A percentile compares a stretch with the other conserved stretches of the same genome.
phyloP scores from a whole-genome alignment of 2,113 vertebrate genomes.

The Trogon melanurus region DNA sequence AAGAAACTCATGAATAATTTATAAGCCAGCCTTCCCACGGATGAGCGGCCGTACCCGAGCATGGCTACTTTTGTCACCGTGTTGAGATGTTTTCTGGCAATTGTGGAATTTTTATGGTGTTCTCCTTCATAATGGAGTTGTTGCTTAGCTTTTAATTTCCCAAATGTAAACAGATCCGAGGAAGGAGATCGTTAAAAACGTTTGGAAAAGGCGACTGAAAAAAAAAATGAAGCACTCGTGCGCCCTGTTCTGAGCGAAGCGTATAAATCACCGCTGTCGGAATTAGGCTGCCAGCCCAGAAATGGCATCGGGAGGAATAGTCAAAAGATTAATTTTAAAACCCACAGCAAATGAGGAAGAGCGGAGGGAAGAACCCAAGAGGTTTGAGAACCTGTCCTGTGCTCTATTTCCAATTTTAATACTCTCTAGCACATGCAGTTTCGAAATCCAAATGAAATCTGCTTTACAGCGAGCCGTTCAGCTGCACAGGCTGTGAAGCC shows the following conservation, averaged over 20 bases:
- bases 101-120: background rate
- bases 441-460: background rate
- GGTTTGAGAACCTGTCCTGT: background rate
- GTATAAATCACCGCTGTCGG: fast-evolving
- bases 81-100: background rate
- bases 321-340: background rate
- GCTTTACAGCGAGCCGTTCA: fast-evolving
- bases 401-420: background rate
- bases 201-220: background rate
- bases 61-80: background rate
- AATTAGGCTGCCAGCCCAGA: background rate
- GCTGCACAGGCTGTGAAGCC: background rate
- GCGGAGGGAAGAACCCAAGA: fast-evolving
- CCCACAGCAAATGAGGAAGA: background rate
- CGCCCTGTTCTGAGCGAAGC: background rate
- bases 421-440: background rate
- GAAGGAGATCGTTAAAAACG: background rate
- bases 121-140: background rate
- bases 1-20: slow-evolving; percentile 8
- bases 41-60: background rate
- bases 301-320: background rate
- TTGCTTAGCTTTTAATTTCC: slow-evolving; percentile 34
- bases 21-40: background rate
- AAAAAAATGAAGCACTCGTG: background rate
- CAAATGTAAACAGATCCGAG: slow-evolving; percentile 15